Evolutionary conservation across 2,113 vertebrate genomes (phyloP).

Genomic region (Myxocyprinus asiaticus): DNA sequence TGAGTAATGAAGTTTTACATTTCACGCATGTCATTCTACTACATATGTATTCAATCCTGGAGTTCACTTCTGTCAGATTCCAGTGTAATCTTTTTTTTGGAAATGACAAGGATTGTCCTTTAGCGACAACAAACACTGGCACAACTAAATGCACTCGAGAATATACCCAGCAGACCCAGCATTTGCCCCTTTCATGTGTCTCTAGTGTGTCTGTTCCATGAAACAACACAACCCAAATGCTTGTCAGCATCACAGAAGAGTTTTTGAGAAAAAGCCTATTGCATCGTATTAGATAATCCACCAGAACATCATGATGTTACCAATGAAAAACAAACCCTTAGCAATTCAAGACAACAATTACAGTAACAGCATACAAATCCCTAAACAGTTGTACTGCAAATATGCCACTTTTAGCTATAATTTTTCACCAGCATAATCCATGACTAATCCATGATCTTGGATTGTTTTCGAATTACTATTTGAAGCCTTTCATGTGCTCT

Average conservation of each 20-base stretch:
- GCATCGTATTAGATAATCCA: conserved; percentile 29
- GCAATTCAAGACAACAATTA: conserved; percentile 30
- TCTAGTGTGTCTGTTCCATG: conserved; percentile 34
- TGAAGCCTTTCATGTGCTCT: background rate
- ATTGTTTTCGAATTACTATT: conserved; percentile 24
- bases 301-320: conserved; percentile 25
- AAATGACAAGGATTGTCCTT: conserved; percentile 19
- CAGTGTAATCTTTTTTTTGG: conserved; percentile 41
- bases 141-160: conserved; percentile 12
- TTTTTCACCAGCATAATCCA: background rate
- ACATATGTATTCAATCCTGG: conserved; percentile 16
- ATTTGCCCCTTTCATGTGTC: background rate
- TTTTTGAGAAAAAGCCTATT: conserved; percentile 13
- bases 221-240: conserved; percentile 30
- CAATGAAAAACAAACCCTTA: background rate
- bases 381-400: conserved; percentile 17
- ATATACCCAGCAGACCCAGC: conserved; percentile 28
- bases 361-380: conserved; percentile 34
- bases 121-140: conserved; percentile 15
- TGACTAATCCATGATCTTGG: background rate
- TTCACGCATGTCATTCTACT: background rate
- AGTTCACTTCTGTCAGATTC: conserved; percentile 7
- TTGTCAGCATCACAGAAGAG: conserved; percentile 42
- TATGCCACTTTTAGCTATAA: background rate
- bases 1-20: background rate